phyloP scores from a whole-genome alignment of 2,113 vertebrate genomes.

The Melanocharis versteri region DNA sequence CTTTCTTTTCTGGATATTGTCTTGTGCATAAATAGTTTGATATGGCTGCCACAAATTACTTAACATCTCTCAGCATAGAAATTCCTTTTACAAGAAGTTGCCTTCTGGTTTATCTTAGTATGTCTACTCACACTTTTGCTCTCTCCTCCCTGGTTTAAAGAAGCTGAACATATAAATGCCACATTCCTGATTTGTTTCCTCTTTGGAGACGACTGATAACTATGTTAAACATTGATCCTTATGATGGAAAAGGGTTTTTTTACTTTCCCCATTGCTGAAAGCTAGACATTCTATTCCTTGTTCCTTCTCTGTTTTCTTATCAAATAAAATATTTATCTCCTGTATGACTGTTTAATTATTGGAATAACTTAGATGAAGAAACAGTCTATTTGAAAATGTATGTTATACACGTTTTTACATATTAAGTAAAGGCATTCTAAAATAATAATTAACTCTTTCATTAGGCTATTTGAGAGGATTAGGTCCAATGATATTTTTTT shows the following conservation, averaged over 20 bases:
- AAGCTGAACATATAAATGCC: neutral
- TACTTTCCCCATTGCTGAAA: neutral
- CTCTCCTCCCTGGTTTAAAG: neutral
- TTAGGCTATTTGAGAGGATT: neutral
- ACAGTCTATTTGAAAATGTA: neutral
- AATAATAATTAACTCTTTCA: neutral
- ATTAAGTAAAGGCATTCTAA: neutral
- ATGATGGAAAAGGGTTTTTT: neutral
- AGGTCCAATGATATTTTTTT: neutral
- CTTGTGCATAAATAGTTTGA: neutral
- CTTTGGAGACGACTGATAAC: neutral
- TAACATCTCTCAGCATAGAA: neutral
- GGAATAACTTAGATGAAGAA: neutral
- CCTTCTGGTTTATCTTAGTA: neutral
- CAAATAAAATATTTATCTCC: neutral
- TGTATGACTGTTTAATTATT: neutral
- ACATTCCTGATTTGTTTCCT: neutral
- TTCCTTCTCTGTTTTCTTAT: neutral
- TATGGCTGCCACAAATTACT: neutral
- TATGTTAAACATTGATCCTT: neutral
- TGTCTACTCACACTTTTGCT: neutral
- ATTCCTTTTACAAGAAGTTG: neutral
- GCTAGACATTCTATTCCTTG: neutral
- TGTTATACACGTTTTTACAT: neutral
- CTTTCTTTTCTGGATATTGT: neutral